Conservation (phyloP, 1,140 invertebrate genomes). For the Hylyphantes graminicola region DNA sequence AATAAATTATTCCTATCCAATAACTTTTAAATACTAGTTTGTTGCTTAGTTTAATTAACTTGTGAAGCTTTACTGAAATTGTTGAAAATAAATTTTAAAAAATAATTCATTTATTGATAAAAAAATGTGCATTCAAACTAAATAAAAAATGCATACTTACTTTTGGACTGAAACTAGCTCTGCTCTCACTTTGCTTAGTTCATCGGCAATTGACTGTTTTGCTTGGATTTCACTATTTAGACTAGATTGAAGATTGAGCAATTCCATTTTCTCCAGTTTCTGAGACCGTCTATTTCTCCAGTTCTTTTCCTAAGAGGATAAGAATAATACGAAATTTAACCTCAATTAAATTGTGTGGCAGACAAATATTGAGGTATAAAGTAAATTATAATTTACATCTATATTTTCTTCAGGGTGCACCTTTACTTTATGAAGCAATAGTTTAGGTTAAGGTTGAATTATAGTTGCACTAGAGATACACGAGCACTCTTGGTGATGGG, state of each 20-base stretch:
- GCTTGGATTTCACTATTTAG: conserved; percentile 98
- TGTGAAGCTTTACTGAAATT: too few relatives aligned
- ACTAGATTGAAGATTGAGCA: conserved; percentile 94
- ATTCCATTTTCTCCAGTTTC: conserved; percentile 98
- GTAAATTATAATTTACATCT: not conserved
- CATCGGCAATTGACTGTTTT: conserved; percentile 94
- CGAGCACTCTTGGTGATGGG: too few relatives aligned
- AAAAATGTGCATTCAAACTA: too few relatives aligned
- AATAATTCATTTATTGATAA: too few relatives aligned
- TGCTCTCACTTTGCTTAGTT: conserved; percentile 88
- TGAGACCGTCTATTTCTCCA: conserved; percentile 97
- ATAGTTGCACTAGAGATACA: too few relatives aligned
- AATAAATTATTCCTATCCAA: too few relatives aligned
- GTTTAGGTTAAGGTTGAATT: too few relatives aligned
- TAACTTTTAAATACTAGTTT: too few relatives aligned
- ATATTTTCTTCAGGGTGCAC: not conserved
- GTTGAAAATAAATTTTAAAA: too few relatives aligned
- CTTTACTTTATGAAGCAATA: not conserved
- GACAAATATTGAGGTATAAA: not conserved
- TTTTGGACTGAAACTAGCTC: conserved; percentile 92
- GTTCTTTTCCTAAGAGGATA: conserved; percentile 72
- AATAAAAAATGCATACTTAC: conserved; percentile 74
- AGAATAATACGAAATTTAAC: not conserved
- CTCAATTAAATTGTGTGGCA: too few relatives aligned
- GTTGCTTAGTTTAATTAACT: too few relatives aligned